Evolutionary conservation across 1,140 invertebrate species (phyloP), one percentile per base, ranked within the genome.

Genomic region (Dinothrombium tinctorium): DNA sequence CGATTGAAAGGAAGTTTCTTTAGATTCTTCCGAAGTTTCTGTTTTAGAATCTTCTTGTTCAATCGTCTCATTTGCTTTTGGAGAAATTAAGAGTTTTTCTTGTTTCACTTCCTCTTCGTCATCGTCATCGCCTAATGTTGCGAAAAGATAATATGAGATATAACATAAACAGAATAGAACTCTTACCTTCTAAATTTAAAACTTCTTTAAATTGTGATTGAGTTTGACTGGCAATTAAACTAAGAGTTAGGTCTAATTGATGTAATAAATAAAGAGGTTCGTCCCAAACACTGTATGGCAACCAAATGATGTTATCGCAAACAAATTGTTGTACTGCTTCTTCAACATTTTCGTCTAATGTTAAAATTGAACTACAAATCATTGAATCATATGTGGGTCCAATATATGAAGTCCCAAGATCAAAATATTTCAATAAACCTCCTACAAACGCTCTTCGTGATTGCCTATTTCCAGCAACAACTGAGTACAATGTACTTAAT

Each of bases 251-350:
- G 60, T 96, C 87, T 43, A 95, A 87, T 56, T 95, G 82, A 62
- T 98, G 86, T 53, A 98, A 92, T 33, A 98, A 78, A 63, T 92
- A 99, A 17, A 98, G 61, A 2, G 92, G 87, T 60, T 99, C 94
- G 60, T 99, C 94, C 60, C 89, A 76, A 47, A 89, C 77, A 63
- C 83, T 81, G 68, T 87, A 98, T 43, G 87, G 80, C 62, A 96
- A 96, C 58, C 90, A 94, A 39, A 90, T 89, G 53, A 99, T 67
- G 68, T 98, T 98, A 62, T 98, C 94, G n/a, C 7, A 41, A 21
- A 37, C 22, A 24, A 38, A 45, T 28, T 24, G 32, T 14, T 35
- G 42, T 26, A 36, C 15, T 12, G 20, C 12, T 12, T 8, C 26
- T 22, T 14, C 17, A 11, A 32, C 22, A 14, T 21, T 21, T 22